Base-by-base conservation (phyloP, 2,888 invertebrate genomes). In the Hedya salicella region DNA sequence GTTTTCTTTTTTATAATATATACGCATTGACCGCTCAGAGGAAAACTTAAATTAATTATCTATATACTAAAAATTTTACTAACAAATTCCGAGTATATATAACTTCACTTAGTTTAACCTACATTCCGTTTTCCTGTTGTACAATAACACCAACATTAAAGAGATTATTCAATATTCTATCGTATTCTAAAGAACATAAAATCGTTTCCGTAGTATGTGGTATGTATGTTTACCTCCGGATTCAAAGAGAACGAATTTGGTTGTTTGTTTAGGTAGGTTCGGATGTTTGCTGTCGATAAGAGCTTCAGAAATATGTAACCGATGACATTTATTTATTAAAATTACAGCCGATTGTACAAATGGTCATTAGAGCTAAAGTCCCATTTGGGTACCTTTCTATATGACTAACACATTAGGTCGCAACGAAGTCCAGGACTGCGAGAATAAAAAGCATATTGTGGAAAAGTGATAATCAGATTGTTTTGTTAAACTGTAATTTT, bases 91-190 rank as follows among this genome's bases (percentile, higher is more conserved):
- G 17, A 13, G 44, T 57, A 57, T 19, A 57, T 25, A 42, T n/a
- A 57, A 16, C 25, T 53, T 21, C 50, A 44, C 32, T 46, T 19
- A 46, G 30, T 46, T 62, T 54, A 62, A 62, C 62, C 62, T 54
- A 62, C 53, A 46, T 62, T 46, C 39, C 9, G 52, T 62, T 62
- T 62, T 46, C 62, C 62, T 54, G 62, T 53, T 53, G 36, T 44
- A 57, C 30, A 8, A 19, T 54, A 25, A 13, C 13, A 46, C 9
- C 21, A n/a, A 21, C 21, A 48, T 21, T 48, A 4, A 48, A n/a
- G 5, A n/a, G n/a, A 8, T 48, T 6, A 1, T 17, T 32, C 19
- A 8, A 46, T 17, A 46, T 2, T 57, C n/a, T 44, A 46, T 17
- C 17, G 2, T 56, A 6, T 46, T 57, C 3, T 32, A 0, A 32